Percentiles rank a stretch among this genome's conserved stretches.
These are phyloP conservation scores for Danio aesculapii DNA, from an alignment of 2,797 vertebrate genomes.

Conservation along the genomic window DNA sequence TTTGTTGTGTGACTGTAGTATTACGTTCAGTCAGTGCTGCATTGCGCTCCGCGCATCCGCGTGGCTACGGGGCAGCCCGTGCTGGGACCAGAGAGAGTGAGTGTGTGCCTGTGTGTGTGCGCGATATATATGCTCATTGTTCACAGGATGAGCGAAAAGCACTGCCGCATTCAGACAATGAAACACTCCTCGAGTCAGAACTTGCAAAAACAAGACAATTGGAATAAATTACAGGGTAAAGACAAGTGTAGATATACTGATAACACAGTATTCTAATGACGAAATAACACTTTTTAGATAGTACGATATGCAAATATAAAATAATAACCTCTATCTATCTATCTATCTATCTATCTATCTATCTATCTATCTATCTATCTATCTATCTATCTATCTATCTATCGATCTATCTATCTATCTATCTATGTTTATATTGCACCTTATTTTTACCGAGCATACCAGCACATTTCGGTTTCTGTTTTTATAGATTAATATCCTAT, in stretches of 20 bases:
- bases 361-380: no score
- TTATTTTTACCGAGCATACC: no score
- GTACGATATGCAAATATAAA: background rate
- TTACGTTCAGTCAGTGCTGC: slow-evolving; percentile 54
- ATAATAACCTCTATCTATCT: no score
- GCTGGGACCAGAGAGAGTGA: slow-evolving; percentile 51
- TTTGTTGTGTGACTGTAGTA: slow-evolving; percentile 46
- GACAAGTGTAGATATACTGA: background rate
- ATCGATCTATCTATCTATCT: no score
- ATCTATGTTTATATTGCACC: no score
- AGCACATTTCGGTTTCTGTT: no score
- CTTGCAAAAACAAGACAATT: background rate
- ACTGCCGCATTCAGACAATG: slow-evolving; percentile 46
- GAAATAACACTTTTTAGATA: background rate
- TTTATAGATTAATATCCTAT: no score
- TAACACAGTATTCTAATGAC: background rate
- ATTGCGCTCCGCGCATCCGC: slow-evolving; percentile 59
- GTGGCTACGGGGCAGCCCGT: slow-evolving; percentile 57
- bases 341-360: no score
- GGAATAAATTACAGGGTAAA: background rate
- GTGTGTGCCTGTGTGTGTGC: slow-evolving; percentile 34
- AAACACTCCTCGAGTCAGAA: background rate
- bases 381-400: no score
- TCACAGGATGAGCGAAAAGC: slow-evolving; percentile 36
- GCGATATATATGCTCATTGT: slow-evolving; percentile 41